Evolutionary conservation across 2,797 vertebrate genomes (phyloP).

Genomic region (Clamator glandarius): DNA sequence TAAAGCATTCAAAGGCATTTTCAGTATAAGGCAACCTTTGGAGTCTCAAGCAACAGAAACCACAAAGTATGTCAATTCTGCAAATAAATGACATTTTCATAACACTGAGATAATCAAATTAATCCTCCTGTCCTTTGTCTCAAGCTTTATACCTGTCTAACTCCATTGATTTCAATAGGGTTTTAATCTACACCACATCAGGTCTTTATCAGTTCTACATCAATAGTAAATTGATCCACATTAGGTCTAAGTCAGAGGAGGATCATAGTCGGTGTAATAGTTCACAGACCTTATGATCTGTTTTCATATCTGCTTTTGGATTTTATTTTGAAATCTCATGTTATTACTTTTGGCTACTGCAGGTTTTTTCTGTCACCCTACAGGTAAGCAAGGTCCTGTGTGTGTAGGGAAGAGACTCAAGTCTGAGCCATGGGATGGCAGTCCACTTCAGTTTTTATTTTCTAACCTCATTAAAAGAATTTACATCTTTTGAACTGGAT

Average conservation of each 20-base stretch:
- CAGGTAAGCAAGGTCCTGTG: neutral
- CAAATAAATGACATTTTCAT: slow-evolving; percentile 54
- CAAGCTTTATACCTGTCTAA: slow-evolving; percentile 39
- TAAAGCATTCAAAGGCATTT: neutral
- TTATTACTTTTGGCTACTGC: neutral
- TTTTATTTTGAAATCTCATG: neutral
- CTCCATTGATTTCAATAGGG: slow-evolving; percentile 19
- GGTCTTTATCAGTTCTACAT: neutral
- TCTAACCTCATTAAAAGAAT: neutral
- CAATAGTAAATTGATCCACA: slow-evolving; percentile 36
- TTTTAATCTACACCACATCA: slow-evolving; percentile 11
- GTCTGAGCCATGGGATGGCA: neutral
- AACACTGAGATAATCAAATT: slow-evolving; percentile 52
- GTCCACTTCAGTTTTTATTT: neutral
- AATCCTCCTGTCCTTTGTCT: slow-evolving; percentile 20
- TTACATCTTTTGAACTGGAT: neutral
- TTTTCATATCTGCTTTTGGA: neutral
- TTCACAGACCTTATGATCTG: neutral
- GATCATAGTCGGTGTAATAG: slow-evolving; percentile 3
- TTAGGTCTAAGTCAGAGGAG: neutral
- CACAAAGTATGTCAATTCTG: slow-evolving; percentile 31
- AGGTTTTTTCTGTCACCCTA: neutral
- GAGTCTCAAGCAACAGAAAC: slow-evolving; percentile 26
- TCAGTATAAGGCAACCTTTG: slow-evolving; percentile 15
- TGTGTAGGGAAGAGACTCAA: neutral